phyloP scores from a whole-genome alignment of 2,888 invertebrate species.

The Elgonia sp. region DNA sequence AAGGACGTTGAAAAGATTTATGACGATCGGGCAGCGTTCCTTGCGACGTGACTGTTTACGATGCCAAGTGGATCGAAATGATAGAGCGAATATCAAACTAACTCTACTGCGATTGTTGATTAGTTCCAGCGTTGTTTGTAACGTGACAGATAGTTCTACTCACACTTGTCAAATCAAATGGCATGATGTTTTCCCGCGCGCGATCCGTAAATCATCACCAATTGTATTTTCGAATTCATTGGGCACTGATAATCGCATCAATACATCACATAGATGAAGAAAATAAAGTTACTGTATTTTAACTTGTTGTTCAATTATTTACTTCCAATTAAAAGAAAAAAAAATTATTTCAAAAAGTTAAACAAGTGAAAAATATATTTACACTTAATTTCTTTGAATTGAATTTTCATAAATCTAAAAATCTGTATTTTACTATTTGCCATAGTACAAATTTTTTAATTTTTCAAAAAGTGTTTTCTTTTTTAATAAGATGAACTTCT shows the following conservation, averaged over 20 bases:
- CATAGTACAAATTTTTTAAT: too few species aligned
- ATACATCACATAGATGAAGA: constrained; percentile 48
- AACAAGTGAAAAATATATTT: too few species aligned
- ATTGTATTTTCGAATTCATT: constrained; percentile 60
- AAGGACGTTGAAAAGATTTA: too few species aligned
- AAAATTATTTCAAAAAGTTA: too few species aligned
- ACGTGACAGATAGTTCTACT: constrained; percentile 54
- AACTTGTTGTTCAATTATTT: constrained; percentile 20
- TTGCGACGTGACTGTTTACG: constrained; percentile 30
- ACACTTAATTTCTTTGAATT: too few species aligned
- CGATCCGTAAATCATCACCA: constrained; percentile 48
- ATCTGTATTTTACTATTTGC: too few species aligned
- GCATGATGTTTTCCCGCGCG: constrained; percentile 47
- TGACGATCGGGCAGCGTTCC: constrained; percentile 24
- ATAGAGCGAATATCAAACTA: constrained; percentile 70
- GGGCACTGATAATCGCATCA: constrained; percentile 51
- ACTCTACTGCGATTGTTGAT: constrained; percentile 60
- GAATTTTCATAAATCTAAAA: too few species aligned
- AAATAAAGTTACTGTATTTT: constrained; percentile 72
- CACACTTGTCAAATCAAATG: constrained; percentile 61
- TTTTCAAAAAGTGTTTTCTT: too few species aligned
- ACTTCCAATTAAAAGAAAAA: too few species aligned
- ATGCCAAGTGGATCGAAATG: constrained; percentile 50
- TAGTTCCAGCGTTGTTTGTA: constrained; percentile 56
- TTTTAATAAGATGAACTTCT: too few species aligned